phyloP scores from a whole-genome alignment of 2,888 invertebrate genomes.

The Eulithis prunata region DNA sequence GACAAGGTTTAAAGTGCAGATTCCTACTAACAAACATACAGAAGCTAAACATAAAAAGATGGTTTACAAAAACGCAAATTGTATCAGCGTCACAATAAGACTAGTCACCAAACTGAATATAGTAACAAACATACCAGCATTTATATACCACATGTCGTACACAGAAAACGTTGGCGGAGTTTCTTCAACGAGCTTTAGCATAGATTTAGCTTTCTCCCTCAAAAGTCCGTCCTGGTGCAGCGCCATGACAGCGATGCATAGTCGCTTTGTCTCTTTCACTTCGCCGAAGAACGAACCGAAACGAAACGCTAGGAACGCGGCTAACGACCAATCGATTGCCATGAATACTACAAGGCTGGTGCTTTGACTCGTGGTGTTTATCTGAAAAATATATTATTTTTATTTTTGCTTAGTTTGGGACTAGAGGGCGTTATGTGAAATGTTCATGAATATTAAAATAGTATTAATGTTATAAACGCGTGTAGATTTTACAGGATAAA shows the following conservation, averaged over 20 bases:
- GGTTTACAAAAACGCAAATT: conserved; percentile 36
- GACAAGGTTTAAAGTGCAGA: not conserved
- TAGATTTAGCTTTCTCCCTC: conserved; percentile 62
- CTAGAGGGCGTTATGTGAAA: too few relatives aligned
- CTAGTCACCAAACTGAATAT: conserved; percentile 52
- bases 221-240: conserved; percentile 56
- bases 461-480: too few relatives aligned
- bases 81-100: conserved; percentile 52
- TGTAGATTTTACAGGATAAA: too few relatives aligned
- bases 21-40: not conserved
- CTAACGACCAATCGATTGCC: conserved; percentile 47
- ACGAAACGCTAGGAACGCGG: conserved; percentile 51
- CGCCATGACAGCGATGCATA: conserved; percentile 59
- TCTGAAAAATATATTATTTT: conserved; percentile 30
- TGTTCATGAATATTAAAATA: too few relatives aligned
- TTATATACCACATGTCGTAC: conserved; percentile 56
- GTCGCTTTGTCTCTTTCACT: conserved; percentile 60
- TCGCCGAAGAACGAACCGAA: conserved; percentile 57
- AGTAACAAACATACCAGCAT: conserved; percentile 49
- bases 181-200: conserved; percentile 63
- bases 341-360: conserved; percentile 43
- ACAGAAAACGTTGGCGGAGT: conserved; percentile 56
- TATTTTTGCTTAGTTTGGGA: too few relatives aligned
- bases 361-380: conserved; percentile 38
- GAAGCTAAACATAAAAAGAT: not conserved